These are phyloP conservation scores for Eupleurogrammus muticus DNA, from an alignment of 2,797 vertebrate species.

Conservation along the genomic window DNA sequence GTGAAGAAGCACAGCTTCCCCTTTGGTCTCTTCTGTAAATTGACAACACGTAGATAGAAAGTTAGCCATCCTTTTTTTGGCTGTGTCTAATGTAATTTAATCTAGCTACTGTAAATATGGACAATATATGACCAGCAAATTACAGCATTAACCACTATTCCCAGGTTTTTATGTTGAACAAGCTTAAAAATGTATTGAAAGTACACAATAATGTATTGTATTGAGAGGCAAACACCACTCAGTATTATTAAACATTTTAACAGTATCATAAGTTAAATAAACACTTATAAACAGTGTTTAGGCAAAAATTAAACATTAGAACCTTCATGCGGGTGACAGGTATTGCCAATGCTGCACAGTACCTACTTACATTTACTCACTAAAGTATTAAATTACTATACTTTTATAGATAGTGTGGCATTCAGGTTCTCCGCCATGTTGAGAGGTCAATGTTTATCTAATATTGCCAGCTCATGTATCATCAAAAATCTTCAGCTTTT, in stretches of 20 bases:
- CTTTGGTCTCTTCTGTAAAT: slow-evolving; percentile 76
- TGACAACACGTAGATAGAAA: background rate
- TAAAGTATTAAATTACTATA: no score
- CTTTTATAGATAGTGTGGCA: no score
- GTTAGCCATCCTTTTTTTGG: background rate
- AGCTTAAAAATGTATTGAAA: background rate
- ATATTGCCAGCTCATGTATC: no score
- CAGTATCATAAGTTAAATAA: background rate
- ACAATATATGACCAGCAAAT: background rate
- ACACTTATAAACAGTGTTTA: no score
- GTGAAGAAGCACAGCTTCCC: slow-evolving; percentile 76
- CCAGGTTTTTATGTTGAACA: background rate
- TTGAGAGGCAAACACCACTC: background rate
- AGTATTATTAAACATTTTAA: background rate
- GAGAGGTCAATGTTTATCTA: no score
- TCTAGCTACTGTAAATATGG: background rate
- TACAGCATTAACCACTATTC: background rate
- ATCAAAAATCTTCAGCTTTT: no score
- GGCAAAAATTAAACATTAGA: no score
- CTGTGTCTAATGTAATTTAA: background rate
- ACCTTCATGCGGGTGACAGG: no score
- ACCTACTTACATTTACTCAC: no score
- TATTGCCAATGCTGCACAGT: no score
- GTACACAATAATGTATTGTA: no score
- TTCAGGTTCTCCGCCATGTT: no score